These are phyloP conservation scores for Antechinus stuartii DNA, from an alignment of 2,113 vertebrate species.

Conservation along the genomic window DNA sequence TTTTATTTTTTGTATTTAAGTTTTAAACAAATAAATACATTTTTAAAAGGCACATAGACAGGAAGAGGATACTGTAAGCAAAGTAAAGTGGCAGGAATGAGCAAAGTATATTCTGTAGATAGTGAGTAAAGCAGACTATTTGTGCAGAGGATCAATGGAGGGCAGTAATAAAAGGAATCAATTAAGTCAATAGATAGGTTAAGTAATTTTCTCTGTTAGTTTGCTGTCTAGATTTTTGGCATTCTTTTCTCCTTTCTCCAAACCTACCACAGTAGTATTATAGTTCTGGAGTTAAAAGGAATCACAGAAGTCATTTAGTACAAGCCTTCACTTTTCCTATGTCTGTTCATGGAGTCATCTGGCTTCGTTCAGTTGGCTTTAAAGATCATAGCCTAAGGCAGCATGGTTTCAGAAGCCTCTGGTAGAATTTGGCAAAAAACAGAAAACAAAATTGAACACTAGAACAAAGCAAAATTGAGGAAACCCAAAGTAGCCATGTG, in stretches of 20 bases:
- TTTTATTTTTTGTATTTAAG: no score
- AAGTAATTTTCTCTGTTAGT: not conserved
- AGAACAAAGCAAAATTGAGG: constrained; percentile 23
- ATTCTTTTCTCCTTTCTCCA: not conserved
- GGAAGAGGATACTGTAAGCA: fast-evolving
- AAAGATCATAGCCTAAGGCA: constrained; percentile 37
- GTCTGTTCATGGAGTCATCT: not conserved
- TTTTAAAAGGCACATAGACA: not conserved
- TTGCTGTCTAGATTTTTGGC: not conserved
- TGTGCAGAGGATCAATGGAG: not conserved
- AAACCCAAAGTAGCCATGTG: not conserved
- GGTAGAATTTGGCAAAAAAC: constrained; percentile 9
- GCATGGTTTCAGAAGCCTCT: not conserved
- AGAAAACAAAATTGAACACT: constrained; percentile 48
- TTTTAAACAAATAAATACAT: no score
- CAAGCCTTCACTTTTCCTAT: not conserved
- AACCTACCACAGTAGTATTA: not conserved
- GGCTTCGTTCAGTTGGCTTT: not conserved
- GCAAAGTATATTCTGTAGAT: not conserved
- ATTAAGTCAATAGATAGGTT: not conserved
- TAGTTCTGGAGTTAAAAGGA: not conserved
- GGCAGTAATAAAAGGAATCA: not conserved
- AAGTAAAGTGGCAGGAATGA: not conserved
- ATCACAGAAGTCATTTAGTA: not conserved
- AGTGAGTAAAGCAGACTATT: not conserved